phyloP scores from a whole-genome alignment of 1,140 invertebrate species.

The Drosophila repletoides region DNA sequence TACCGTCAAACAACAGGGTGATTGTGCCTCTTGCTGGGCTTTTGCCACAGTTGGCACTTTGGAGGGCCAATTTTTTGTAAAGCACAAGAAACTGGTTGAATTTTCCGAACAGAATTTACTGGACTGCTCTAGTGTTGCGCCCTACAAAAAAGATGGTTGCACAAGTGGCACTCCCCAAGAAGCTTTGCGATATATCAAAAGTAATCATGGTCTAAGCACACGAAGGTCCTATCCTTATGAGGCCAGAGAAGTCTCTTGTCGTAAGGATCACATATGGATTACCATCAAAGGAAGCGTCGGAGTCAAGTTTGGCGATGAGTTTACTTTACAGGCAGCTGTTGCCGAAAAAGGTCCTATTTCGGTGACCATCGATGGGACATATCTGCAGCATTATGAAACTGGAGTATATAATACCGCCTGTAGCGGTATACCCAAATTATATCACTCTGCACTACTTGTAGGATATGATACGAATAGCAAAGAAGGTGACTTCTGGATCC shows the following conservation, averaged over 20 bases:
- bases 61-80: conserved; percentile 87
- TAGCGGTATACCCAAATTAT: conserved; percentile 84
- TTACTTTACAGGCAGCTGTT: conserved; percentile 86
- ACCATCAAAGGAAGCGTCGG: conserved; percentile 82
- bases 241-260: conserved; percentile 83
- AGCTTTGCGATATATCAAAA: conserved; percentile 90
- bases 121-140: conserved; percentile 87
- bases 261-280: conserved; percentile 1
- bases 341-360: conserved; percentile 89
- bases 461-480: conserved; percentile 88
- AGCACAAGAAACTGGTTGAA: conserved; percentile 86
- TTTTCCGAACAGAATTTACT: conserved; percentile 95
- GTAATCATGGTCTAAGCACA: conserved; percentile 89
- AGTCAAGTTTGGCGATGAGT: conserved; percentile 86
- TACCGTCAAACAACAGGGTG: conserved; percentile 92
- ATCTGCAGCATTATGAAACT: conserved; percentile 87
- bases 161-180: conserved; percentile 90
- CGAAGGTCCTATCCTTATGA: conserved; percentile 88
- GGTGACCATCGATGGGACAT: conserved; percentile 86
- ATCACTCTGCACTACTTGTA: conserved; percentile 85
- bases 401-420: conserved; percentile 86
- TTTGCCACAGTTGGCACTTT: conserved; percentile 93
- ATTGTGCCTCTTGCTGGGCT: conserved; percentile 95
- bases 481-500: conserved; percentile 85
- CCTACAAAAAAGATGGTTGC: conserved; percentile 93